phyloP scores from a whole-genome alignment of 2,888 invertebrate species.

The Caenorhabditis virilis region DNA sequence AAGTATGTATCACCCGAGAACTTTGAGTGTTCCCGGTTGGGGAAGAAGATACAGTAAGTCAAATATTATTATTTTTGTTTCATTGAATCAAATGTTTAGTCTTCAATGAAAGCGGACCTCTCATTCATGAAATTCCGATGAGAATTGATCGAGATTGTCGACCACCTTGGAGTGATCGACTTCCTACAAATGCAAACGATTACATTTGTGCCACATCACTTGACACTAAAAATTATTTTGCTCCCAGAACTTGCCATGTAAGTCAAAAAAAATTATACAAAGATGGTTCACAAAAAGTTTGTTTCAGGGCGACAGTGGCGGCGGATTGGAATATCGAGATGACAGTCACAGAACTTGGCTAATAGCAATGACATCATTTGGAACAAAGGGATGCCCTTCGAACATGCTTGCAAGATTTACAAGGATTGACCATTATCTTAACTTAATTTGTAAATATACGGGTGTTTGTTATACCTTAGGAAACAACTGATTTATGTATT shows the following conservation, averaged over 20 bases:
- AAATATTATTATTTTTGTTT: too few species aligned
- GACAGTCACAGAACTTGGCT: constrained; percentile 46
- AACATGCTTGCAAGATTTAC: constrained; percentile 66
- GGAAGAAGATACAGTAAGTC: constrained; percentile 55
- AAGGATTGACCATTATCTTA: constrained; percentile 52
- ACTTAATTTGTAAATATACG: constrained; percentile 56
- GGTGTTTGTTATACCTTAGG: constrained; percentile 55
- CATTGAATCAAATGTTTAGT: constrained; percentile 51
- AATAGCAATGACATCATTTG: constrained; percentile 65
- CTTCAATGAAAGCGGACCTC: constrained; percentile 56
- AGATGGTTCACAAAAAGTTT: too few species aligned
- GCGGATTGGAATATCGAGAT: constrained; percentile 61
- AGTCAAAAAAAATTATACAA: too few species aligned
- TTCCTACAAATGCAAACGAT: constrained; percentile 57
- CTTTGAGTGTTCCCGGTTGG: constrained; percentile 61
- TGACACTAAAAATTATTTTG: constrained; percentile 50
- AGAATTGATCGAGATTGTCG: constrained; percentile 53
- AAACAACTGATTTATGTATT: too few species aligned
- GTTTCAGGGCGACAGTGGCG: constrained; percentile 65
- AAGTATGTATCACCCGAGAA: constrained; percentile 24
- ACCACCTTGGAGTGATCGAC: constrained; percentile 57
- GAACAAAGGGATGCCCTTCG: constrained; percentile 65
- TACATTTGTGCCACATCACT: constrained; percentile 63
- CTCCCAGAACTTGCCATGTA: constrained; percentile 63
- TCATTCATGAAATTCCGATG: constrained; percentile 65